Percentiles rank a stretch among this genome's conserved stretches.
Conservation (phyloP, 2,113 vertebrate species). For the Tetrax tetrax region DNA sequence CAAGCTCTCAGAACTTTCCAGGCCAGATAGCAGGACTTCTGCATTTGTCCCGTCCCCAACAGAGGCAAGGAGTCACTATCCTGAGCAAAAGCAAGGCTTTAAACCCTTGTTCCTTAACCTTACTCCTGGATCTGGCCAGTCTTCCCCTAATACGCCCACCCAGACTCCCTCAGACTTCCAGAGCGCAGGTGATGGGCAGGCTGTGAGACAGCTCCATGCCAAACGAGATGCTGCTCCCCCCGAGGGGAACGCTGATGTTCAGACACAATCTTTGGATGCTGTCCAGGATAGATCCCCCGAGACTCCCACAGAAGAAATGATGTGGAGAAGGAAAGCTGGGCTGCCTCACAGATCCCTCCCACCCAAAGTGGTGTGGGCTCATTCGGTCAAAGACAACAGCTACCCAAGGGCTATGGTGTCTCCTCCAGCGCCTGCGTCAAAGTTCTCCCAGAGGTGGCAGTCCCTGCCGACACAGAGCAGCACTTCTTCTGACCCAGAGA, state of each 20-base stretch:
- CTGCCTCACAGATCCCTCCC: slow-evolving; percentile 50
- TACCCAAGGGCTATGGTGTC: neutral
- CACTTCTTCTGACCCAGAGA: slow-evolving; percentile 69
- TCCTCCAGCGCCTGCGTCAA: neutral
- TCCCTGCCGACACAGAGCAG: slow-evolving; percentile 34
- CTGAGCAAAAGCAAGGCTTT: slow-evolving; percentile 47
- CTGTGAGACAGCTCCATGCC: neutral
- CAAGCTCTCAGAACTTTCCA: slow-evolving; percentile 34
- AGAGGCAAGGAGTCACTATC: slow-evolving; percentile 25
- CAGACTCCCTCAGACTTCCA: neutral
- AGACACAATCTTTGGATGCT: neutral
- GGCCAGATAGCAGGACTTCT: slow-evolving; percentile 45
- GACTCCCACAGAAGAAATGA: slow-evolving; percentile 34
- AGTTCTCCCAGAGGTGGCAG: slow-evolving; percentile 34
- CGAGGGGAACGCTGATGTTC: neutral
- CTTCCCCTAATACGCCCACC: neutral
- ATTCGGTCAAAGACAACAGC: neutral
- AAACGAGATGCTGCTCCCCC: neutral
- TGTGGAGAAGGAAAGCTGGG: slow-evolving; percentile 12
- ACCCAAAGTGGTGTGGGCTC: slow-evolving; percentile 35
- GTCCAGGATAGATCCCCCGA: slow-evolving; percentile 42
- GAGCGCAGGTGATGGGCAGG: neutral
- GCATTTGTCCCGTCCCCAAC: neutral
- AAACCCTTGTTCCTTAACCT: slow-evolving; percentile 17
- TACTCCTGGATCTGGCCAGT: neutral